Percentiles rank a stretch among this genome's conserved stretches.
phyloP scores from a whole-genome alignment of 2,888 invertebrate species.

The Pterostichus niger region DNA sequence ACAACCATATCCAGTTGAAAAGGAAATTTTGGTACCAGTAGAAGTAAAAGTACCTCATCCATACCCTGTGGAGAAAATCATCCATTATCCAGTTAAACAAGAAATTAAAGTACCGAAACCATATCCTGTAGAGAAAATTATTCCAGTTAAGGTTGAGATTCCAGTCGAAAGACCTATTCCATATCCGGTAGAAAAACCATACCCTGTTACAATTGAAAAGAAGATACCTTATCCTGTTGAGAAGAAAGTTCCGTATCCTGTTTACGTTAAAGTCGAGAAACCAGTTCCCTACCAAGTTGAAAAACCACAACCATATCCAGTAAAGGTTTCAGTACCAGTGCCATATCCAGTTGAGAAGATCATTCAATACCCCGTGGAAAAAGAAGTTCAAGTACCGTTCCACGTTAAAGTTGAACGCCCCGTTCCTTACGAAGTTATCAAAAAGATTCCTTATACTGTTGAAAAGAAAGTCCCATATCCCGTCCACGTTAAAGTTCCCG shows the following conservation, averaged over 20 bases:
- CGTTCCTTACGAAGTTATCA: constrained; percentile 83
- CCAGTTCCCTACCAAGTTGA: constrained; percentile 86
- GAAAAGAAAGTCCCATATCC: constrained; percentile 80
- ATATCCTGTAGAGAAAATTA: constrained; percentile 85
- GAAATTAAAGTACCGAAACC: constrained; percentile 85
- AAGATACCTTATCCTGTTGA: constrained; percentile 82
- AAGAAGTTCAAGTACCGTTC: constrained; percentile 85
- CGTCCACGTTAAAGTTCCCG: constrained; percentile 73
- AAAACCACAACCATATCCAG: constrained; percentile 85
- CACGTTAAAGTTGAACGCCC: constrained; percentile 86
- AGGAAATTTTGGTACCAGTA: constrained; percentile 84
- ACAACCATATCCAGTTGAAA: constrained; percentile 85
- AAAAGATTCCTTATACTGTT: constrained; percentile 82
- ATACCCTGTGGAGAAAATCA: constrained; percentile 84
- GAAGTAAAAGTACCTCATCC: constrained; percentile 85
- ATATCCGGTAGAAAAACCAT: constrained; percentile 82
- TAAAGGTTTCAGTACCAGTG: constrained; percentile 83
- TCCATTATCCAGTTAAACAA: constrained; percentile 84
- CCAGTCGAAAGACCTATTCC: constrained; percentile 83
- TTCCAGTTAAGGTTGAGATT: constrained; percentile 84
- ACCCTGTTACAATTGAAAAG: constrained; percentile 85
- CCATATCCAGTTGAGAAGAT: constrained; percentile 83
- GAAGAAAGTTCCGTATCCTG: constrained; percentile 80
- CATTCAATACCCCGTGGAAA: constrained; percentile 83
- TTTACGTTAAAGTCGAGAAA: constrained; percentile 82